Evolutionary conservation across 2,797 vertebrate species (phyloP).

Genomic region (Fistularia tabacaria): DNA sequence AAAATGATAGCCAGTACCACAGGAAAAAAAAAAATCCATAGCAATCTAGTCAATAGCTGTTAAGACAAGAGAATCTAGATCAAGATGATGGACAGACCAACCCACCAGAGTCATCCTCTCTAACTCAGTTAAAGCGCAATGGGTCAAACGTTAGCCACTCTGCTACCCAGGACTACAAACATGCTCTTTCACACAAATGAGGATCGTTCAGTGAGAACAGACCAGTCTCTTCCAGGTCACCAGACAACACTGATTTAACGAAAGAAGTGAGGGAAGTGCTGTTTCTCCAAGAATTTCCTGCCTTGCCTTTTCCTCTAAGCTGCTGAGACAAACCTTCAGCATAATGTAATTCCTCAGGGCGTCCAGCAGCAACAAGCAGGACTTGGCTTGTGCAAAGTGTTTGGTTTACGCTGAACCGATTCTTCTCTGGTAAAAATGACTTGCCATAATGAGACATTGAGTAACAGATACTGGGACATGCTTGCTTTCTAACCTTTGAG

Average conservation of each 20-base stretch:
- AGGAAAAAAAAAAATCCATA: no score
- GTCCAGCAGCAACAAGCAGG: slow-evolving; percentile 5
- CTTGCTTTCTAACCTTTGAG: slow-evolving; percentile 7
- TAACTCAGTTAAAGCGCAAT: no score
- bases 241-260: slow-evolving; percentile 42
- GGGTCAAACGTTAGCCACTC: no score
- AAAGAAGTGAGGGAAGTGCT: slow-evolving; percentile 61
- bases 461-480: slow-evolving; percentile 7
- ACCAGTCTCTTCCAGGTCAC: slow-evolving; percentile 8
- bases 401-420: slow-evolving; percentile 33
- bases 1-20: no score
- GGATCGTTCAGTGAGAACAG: neutral
- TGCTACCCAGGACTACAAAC: no score
- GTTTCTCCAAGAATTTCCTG: slow-evolving; percentile 69
- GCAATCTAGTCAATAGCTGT: no score
- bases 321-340: slow-evolving; percentile 24
- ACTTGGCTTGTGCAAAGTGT: slow-evolving; percentile 16
- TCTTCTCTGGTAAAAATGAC: slow-evolving; percentile 13
- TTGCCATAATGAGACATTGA: slow-evolving; percentile 32
- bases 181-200: neutral
- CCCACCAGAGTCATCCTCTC: no score
- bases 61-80: no score
- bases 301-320: slow-evolving; percentile 70
- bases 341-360: slow-evolving; percentile 27
- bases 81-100: no score